Evolutionary conservation across 2,888 invertebrate species (phyloP).

Genomic region (Byasa hedistus): DNA sequence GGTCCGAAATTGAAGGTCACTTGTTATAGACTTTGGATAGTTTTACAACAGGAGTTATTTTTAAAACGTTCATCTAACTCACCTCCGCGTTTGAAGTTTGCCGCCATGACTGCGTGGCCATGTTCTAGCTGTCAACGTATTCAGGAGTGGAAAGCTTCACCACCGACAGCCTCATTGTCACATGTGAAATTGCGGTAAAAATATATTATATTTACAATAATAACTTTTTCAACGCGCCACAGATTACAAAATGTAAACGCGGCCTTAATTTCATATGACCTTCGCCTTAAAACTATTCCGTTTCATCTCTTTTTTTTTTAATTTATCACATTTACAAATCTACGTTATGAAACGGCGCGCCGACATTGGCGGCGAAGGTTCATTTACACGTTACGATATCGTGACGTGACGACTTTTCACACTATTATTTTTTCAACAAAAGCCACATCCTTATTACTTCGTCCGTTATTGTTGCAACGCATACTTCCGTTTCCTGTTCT

Average conservation of each 20-base stretch:
- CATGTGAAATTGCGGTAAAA: too few relatives aligned
- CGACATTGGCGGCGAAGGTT: conserved; percentile 34
- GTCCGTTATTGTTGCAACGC: not conserved
- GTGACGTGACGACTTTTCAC: conserved; percentile 31
- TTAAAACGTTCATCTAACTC: too few relatives aligned
- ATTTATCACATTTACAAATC: conserved; percentile 55
- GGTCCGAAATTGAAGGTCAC: too few relatives aligned
- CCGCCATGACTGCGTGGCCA: too few relatives aligned
- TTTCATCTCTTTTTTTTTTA: conserved; percentile 40
- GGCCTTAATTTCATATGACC: conserved; percentile 47
- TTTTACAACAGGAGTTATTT: too few relatives aligned
- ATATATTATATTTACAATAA: not conserved
- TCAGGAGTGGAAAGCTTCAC: too few relatives aligned
- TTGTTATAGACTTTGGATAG: too few relatives aligned
- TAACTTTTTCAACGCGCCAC: conserved; percentile 35
- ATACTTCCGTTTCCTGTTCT: not conserved
- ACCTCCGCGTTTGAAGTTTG: too few relatives aligned
- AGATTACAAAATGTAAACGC: conserved; percentile 42
- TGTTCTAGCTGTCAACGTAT: too few relatives aligned
- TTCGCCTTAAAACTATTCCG: conserved; percentile 50
- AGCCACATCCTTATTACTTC: not conserved
- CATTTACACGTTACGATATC: conserved; percentile 30
- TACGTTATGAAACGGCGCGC: conserved; percentile 43
- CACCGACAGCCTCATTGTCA: too few relatives aligned
- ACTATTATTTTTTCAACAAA: conserved; percentile 4